Base-by-base conservation (phyloP, 2,113 vertebrate species). In the Erpornis zantholeuca region DNA sequence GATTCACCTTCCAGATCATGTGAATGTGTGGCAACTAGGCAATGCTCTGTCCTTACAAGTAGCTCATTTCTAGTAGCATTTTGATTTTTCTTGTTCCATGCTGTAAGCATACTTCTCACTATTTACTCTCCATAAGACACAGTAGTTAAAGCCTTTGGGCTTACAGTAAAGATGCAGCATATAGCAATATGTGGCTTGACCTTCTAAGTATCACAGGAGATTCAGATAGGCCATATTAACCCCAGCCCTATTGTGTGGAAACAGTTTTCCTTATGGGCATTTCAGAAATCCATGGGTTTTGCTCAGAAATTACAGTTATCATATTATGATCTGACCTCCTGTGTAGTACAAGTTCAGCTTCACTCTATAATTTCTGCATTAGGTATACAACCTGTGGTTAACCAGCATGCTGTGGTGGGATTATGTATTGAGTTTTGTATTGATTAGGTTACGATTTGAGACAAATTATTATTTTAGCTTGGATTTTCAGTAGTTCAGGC, bases 1-100 rank as follows among this genome's bases (percentile, higher is more conserved):
- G 82, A 90, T 83, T 93, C 95, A 88, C 61, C 76, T 83, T 88
- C 60, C 88, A 88, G 10, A 81, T 63, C 76, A 47, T 60, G 77
- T 33, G 76, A 90, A 9, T 10, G 0, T 93, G 86, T 95, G 69
- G 94, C 82, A 95, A 86, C 63, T 22, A 31, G 27, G 38, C 84
- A 33, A 15, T 65, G n/a, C n/a, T 85, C 45, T 87, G n/a, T 76
- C 61, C 38, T 59, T 73, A 54, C 59, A 44, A 69, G 68, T 77
- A 38, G 17, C 54, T 88, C 4, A 7, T 47, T 93, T 82, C 88
- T 90, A 73, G 53, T 91, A 54, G 28, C 12, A 7, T 80, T 94
- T 82, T 73, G n/a, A 29, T 86, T 80, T 82, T 66, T 77, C 45
- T 61, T 76, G 25, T 82, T 80, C 25, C 20, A 5, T 40, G 18